Conservation (phyloP, 2,888 invertebrate genomes). For the Tribolium freemani region DNA sequence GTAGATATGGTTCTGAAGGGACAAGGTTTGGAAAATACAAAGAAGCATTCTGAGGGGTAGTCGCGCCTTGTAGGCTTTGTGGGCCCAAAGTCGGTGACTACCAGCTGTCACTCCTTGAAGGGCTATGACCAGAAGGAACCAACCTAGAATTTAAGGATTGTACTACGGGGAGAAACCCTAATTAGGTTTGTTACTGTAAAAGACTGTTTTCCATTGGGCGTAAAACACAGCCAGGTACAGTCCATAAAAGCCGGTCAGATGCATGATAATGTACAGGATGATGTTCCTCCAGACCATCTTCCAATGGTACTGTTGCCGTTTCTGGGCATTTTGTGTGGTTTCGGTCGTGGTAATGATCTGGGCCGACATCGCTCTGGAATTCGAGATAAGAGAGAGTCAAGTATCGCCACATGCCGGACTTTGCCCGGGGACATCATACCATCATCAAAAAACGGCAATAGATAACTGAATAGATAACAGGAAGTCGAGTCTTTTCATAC, state of each 20-base stretch:
- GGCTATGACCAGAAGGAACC: slow-evolving; percentile 17
- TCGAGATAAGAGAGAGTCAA: background rate
- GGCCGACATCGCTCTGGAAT: slow-evolving; percentile 3
- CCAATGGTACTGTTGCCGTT: slow-evolving; percentile 12
- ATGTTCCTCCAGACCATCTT: slow-evolving; percentile 25
- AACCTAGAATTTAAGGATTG: slow-evolving; percentile 10
- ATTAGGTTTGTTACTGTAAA: background rate
- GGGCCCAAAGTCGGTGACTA: slow-evolving; percentile 25
- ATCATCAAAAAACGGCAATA: background rate
- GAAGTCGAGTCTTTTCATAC: background rate
- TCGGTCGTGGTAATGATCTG: slow-evolving; percentile 8
- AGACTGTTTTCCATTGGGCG: slow-evolving; percentile 19
- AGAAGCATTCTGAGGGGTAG: slow-evolving; percentile 16
- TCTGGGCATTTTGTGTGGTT: background rate
- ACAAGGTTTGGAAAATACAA: slow-evolving; percentile 13
- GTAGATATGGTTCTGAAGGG: slow-evolving; percentile 30
- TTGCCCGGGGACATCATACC: background rate
- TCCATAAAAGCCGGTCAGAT: slow-evolving; percentile 16
- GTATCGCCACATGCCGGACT: background rate
- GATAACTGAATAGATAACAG: too few species aligned
- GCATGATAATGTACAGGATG: slow-evolving; percentile 24
- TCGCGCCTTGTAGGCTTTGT: slow-evolving; percentile 24
- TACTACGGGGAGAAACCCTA: too few species aligned
- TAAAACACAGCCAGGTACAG: slow-evolving; percentile 10
- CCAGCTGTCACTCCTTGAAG: slow-evolving; percentile 27